phyloP scores from a whole-genome alignment of 2,888 invertebrate genomes.

The Cheilosia vernalis region DNA sequence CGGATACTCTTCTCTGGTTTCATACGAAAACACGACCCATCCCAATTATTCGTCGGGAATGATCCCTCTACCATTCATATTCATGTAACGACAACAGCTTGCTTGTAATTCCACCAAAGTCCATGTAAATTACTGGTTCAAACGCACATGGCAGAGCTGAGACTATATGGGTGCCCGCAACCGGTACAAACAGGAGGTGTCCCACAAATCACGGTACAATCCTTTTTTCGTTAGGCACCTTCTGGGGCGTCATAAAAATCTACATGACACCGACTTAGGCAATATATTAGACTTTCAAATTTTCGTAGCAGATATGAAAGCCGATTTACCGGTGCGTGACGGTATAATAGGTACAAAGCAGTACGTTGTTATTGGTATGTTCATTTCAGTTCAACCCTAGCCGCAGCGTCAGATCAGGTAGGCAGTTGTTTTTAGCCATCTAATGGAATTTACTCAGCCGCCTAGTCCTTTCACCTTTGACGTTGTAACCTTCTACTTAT shows the following conservation, averaged over 20 bases:
- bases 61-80: constrained; percentile 18
- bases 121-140: constrained; percentile 60
- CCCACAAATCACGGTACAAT: constrained; percentile 59
- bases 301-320: constrained; percentile 21
- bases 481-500: constrained; percentile 45
- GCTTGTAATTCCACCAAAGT: constrained; percentile 59
- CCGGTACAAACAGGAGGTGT: constrained; percentile 32
- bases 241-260: constrained; percentile 44
- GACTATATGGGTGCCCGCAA: constrained; percentile 9
- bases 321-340: constrained; percentile 26
- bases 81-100: constrained; percentile 17
- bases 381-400: background rate
- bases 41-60: constrained; percentile 18
- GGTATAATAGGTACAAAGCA: constrained; percentile 14
- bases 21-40: constrained; percentile 12
- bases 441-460: constrained; percentile 36
- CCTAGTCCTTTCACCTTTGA: constrained; percentile 2
- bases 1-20: background rate
- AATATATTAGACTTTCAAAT: constrained; percentile 67
- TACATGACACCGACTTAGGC: constrained; percentile 53
- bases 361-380: constrained; percentile 41
- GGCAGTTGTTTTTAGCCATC: constrained; percentile 38
- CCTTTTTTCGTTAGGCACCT: constrained; percentile 41
- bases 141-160: background rate
- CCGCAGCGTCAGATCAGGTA: constrained; percentile 3